A percentile compares a stretch with the other conserved stretches of the same genome.
phyloP scores from a whole-genome alignment of 2,113 vertebrate species.

The Paracanthobrama guichenoti region DNA sequence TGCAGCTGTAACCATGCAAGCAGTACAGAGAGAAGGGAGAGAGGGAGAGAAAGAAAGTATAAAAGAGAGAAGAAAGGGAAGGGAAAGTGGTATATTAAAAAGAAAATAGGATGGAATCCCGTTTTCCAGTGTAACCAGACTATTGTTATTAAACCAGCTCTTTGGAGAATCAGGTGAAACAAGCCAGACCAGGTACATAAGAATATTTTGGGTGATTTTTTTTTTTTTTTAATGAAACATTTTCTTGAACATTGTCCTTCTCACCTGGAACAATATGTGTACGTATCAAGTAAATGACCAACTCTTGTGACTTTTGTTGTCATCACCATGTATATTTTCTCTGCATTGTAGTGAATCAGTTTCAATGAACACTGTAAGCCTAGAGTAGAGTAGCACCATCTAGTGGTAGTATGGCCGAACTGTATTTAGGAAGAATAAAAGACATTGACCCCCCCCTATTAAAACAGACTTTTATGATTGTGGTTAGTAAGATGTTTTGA shows the following conservation, averaged over 20 bases:
- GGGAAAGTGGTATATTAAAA: neutral
- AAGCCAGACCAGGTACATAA: neutral
- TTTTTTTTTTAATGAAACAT: conserved; percentile 30
- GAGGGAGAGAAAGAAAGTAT: neutral
- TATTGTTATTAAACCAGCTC: neutral
- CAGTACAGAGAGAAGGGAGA: conserved; percentile 38
- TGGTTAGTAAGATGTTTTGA: too few relatives aligned
- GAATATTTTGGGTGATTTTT: too few relatives aligned
- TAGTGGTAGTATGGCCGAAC: neutral
- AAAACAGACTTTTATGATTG: neutral
- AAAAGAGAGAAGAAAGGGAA: conserved; percentile 19
- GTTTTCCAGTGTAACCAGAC: neutral
- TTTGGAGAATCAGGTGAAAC: neutral
- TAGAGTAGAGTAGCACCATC: neutral
- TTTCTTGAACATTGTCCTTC: neutral
- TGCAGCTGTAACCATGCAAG: conserved; percentile 41
- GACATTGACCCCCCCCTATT: too few relatives aligned
- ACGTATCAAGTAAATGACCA: neutral
- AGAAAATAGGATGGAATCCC: neutral
- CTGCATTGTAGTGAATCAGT: neutral
- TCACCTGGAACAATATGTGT: neutral
- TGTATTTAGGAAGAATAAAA: neutral
- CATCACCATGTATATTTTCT: neutral
- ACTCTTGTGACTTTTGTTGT: neutral
- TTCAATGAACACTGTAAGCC: neutral